Evolutionary conservation across 2,888 invertebrate genomes (phyloP), one percentile per base, ranked within the genome.

Genomic region (Caenorhabditis becei): DNA sequence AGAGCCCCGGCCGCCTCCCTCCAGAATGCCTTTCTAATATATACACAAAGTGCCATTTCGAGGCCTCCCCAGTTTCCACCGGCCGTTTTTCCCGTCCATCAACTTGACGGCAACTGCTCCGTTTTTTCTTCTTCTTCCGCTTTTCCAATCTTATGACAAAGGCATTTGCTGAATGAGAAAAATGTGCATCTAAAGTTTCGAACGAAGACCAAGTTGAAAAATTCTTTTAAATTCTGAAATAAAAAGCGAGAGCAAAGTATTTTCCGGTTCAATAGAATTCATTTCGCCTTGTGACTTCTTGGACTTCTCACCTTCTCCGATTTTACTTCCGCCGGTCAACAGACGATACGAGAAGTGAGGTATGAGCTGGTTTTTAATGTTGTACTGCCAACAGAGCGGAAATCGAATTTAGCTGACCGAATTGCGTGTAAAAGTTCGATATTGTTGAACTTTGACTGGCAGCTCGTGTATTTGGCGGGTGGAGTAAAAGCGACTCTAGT

Each of bases 11-110:
- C 58, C 41, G 41, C 41, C 41, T 10, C 41, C 5, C 41, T 41
- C 66, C 75, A 67, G 59, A 67, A 67, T 67, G 66, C 49, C 37
- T 72, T 72, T 72, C 72, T 72, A 72, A 63, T 72, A 72, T 72
- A 65, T 58, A 65, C 58, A 72, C 72, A 72, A 72, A 72, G 72
- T 72, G 72, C 72, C 71, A 71, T 63, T 71, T 71, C 62, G 44
- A 71, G 54, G 47, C 71, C 71, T 44, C 44, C 54, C 28, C 51
- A 49, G 70, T 70, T 59, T 71, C 54, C 71, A 28, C 28, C 37
- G 35, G 14, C 37, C 32, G 32, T 32, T 63, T 72, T 72, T 71
- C 56, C 65, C 58, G 49, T 47, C 58, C 65, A 54, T 72, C 72
- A 72, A 72, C 63, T 72, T 72, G 72, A 61, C 47, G 35, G 56